Base-by-base conservation (phyloP, 2,888 invertebrate species). In the Latrodectus elegans region DNA sequence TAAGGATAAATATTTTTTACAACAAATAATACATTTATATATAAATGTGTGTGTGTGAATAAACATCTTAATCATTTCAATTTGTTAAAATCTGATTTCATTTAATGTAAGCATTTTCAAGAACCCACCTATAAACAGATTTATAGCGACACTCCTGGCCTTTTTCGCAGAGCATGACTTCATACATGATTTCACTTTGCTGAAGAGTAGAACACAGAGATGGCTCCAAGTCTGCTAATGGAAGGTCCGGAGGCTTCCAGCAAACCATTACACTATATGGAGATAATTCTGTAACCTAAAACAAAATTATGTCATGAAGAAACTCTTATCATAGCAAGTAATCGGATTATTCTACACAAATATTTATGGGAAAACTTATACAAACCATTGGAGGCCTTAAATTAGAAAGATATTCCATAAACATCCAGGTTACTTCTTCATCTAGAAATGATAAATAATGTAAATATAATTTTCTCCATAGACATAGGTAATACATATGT, bases 131-230 rank as follows among this genome's bases (percentile, higher is more conserved):
- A 51, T 88, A 88, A 9, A 88, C 88, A 79, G 88, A 82, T 72
- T 88, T 84, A 15, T 84, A 88, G 0, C 75, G 79, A 4, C 84
- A 65, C 72, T 88, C 88, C 55, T 80, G 74, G 15, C 84, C 72
- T 72, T 88, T 83, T 55, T 88, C 88, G 75, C 84, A 84, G 10
- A 88, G 65, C 88, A 88, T 88, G 10, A 88, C 88, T 88, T 88
- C 88, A 80, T 88, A 88, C 71, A 88, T 79, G 65, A 88, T 84
- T 83, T 84, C 88, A 75, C 88, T 84, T 55, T 88, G 79, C 22
- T 88, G 88, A 51, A 84, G 60, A 60, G 74, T 88, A 11, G 74
- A 74, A 49, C 71, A 74, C 17, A 84, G 53, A 17, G 67, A 26
- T 53, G 81, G 81, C 8, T 88, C 88, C 22, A 88, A 70, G 11